phyloP scores from a whole-genome alignment of 37 sponge, comb jelly and placozoan genomes.

The Halisarca cf. caerulea region DNA sequence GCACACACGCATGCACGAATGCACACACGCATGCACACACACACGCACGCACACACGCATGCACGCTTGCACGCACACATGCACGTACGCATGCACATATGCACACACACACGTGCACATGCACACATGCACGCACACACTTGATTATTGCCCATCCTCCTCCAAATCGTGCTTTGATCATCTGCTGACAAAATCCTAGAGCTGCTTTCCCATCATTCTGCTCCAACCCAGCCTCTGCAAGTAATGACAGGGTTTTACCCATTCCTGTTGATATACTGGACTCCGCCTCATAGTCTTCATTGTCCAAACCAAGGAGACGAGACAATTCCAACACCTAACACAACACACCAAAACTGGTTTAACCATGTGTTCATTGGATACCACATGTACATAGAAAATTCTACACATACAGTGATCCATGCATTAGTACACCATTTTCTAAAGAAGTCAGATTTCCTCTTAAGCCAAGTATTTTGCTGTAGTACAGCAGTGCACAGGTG shows the following conservation, averaged over 20 bases:
- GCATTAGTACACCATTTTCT: too few species aligned
- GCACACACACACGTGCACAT: not conserved
- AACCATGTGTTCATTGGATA: too few species aligned
- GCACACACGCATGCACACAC: not conserved
- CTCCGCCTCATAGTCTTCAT: not conserved
- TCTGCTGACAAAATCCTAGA: constrained; percentile 36
- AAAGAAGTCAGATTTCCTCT: too few species aligned
- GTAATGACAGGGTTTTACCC: constrained; percentile 56
- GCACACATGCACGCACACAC: not conserved
- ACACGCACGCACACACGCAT: not conserved
- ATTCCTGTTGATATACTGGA: constrained; percentile 33
- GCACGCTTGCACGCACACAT: too few species aligned
- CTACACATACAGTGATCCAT: too few species aligned
- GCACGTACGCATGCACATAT: not conserved
- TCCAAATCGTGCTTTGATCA: constrained; percentile 38
- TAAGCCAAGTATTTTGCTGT: too few species aligned
- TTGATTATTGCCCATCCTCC: constrained; percentile 67
- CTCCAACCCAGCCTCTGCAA: constrained; percentile 45
- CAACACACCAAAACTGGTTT: too few species aligned
- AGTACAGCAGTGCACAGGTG: too few species aligned
- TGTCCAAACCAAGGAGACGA: constrained; percentile 44
- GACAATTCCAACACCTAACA: constrained; percentile 43
- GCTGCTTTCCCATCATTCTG: constrained; percentile 55
- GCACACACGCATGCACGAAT: not conserved
- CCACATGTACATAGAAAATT: too few species aligned